A percentile compares a stretch with the other conserved stretches of the same genome.
Evolutionary conservation across 2,888 invertebrate species (phyloP).

Genomic region (Escarpia spicata): DNA sequence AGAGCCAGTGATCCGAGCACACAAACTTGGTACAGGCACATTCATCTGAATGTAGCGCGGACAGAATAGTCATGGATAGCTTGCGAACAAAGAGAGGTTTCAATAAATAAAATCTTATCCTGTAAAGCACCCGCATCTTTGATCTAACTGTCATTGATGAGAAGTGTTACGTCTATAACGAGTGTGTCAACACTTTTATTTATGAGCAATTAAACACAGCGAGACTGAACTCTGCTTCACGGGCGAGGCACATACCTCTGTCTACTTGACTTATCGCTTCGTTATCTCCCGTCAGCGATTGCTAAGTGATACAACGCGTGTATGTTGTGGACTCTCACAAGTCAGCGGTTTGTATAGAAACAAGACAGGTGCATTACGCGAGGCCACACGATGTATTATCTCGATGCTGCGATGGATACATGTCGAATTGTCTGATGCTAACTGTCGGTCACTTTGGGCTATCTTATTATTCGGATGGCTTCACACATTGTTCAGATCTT

Average conservation of each 20-base stretch:
- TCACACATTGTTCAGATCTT: not conserved
- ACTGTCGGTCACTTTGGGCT: too few species aligned
- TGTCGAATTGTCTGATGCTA: not conserved
- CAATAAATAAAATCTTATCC: not conserved
- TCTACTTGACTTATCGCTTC: not conserved
- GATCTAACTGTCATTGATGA: not conserved
- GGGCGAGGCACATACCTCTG: not conserved
- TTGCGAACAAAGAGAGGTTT: not conserved
- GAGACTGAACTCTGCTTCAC: not conserved
- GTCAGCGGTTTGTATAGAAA: not conserved
- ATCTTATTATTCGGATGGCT: not conserved
- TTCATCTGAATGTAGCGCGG: not conserved
- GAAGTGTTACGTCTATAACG: not conserved
- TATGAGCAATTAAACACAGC: not conserved
- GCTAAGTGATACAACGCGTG: not conserved
- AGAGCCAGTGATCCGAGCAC: not conserved
- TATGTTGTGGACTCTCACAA: not conserved
- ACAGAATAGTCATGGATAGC: not conserved
- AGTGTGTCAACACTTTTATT: not conserved
- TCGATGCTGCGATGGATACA: not conserved
- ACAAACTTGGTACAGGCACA: not conserved
- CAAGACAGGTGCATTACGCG: not conserved
- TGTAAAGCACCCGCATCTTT: not conserved
- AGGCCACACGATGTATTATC: not conserved
- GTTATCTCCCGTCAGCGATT: not conserved